These are phyloP conservation scores for Stictonetta naevosa DNA, from an alignment of 2,113 vertebrate genomes.

Conservation along the genomic window DNA sequence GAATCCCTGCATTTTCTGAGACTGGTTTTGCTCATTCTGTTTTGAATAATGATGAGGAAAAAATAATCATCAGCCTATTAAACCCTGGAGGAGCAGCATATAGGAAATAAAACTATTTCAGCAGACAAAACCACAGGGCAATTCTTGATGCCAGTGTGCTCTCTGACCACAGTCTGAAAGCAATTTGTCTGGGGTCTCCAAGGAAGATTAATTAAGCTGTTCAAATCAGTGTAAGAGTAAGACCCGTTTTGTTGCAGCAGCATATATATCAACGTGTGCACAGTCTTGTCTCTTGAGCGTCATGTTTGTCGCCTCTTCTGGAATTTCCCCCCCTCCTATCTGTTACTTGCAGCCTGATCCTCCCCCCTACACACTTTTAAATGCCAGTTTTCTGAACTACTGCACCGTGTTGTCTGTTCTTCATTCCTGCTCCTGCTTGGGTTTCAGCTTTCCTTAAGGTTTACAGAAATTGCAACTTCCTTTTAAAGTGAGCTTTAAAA, in stretches of 20 bases:
- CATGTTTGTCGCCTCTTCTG: not conserved
- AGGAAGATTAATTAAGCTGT: not conserved
- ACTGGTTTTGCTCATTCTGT: not conserved
- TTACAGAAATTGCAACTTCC: not conserved
- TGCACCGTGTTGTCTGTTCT: not conserved
- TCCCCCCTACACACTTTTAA: not conserved
- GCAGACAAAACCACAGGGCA: not conserved
- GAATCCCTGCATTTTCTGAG: not conserved
- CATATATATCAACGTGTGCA: not conserved
- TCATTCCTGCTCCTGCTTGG: not conserved
- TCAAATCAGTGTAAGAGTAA: not conserved
- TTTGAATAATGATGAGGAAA: not conserved
- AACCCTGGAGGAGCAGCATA: not conserved
- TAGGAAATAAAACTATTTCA: not conserved
- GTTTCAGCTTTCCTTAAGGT: not conserved
- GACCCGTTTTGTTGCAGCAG: not conserved
- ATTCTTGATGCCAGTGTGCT: not conserved
- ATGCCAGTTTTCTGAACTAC: not conserved
- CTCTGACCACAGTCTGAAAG: not conserved
- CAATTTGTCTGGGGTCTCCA: not conserved
- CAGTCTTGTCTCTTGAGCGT: not conserved
- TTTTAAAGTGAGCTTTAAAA: not conserved
- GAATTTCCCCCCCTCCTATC: not conserved
- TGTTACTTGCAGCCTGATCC: not conserved
- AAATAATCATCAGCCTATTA: not conserved